Conservation (phyloP, 2,888 invertebrate species). For the Daptonema setosum region DNA sequence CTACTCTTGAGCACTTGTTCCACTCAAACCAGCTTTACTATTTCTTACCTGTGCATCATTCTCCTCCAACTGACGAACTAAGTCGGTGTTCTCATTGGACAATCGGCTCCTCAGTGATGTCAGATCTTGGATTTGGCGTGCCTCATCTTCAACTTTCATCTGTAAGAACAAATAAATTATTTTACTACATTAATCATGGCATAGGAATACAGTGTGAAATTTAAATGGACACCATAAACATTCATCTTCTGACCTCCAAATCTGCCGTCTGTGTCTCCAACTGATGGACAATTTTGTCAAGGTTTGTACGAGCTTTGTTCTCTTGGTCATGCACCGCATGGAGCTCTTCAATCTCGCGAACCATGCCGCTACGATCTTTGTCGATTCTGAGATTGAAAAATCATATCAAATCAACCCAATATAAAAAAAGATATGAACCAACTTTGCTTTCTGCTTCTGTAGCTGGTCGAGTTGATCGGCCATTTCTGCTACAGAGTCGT, state of each 20-base stretch:
- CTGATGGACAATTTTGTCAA: slow-evolving; percentile 22
- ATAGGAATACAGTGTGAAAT: too few species aligned
- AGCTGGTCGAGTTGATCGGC: slow-evolving; percentile 98
- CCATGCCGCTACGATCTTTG: slow-evolving; percentile 94
- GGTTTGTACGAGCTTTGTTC: slow-evolving; percentile 64
- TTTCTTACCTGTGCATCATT: slow-evolving; percentile 91
- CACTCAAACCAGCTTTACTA: too few species aligned
- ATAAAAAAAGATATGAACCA: slow-evolving; percentile 27
- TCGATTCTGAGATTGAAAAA: slow-evolving; percentile 45
- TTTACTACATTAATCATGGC: too few species aligned
- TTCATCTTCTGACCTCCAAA: slow-evolving; percentile 81
- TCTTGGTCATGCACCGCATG: slow-evolving; percentile 86
- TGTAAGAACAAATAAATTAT: too few species aligned
- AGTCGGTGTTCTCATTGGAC: slow-evolving; percentile 87
- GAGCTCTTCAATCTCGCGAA: slow-evolving; percentile 91
- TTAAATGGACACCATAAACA: too few species aligned
- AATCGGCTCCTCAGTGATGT: slow-evolving; percentile 61
- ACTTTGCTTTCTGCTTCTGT: slow-evolving; percentile 98
- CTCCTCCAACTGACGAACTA: slow-evolving; percentile 88
- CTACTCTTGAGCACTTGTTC: too few species aligned
- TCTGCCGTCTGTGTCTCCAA: slow-evolving; percentile 42
- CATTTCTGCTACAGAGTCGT: slow-evolving; percentile 96
- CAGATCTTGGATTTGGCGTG: slow-evolving; percentile 86
- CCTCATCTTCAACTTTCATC: slow-evolving; percentile 84
- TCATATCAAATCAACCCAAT: slow-evolving; percentile 50